Conservation (phyloP, 2,797 vertebrate species). For the Rallus crepitans region DNA sequence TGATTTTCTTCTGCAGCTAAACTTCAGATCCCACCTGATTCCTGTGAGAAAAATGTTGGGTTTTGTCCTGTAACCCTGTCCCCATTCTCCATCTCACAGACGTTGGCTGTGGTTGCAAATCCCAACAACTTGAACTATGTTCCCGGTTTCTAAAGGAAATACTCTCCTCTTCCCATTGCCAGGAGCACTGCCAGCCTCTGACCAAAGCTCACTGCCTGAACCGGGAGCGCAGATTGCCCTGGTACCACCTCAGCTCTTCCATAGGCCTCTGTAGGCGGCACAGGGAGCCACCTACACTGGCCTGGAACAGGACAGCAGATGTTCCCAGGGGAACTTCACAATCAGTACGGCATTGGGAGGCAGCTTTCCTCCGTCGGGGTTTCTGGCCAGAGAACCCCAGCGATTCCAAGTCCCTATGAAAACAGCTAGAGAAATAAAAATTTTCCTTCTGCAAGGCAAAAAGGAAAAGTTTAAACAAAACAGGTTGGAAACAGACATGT, state of each 20-base stretch:
- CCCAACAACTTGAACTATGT: not conserved
- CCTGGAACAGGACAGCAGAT: not conserved
- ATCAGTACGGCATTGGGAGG: not conserved
- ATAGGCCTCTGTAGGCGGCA: not conserved
- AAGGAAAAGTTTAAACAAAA: not conserved
- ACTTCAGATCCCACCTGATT: not conserved
- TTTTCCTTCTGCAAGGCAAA: not conserved
- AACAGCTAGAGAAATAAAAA: not conserved
- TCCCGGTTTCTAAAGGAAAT: not conserved
- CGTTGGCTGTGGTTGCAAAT: not conserved
- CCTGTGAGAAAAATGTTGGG: fast-evolving
- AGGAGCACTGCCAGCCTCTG: not conserved
- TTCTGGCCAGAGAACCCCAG: not conserved
- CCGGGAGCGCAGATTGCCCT: too few relatives aligned
- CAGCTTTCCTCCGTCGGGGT: fast-evolving
- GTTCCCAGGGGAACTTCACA: not conserved
- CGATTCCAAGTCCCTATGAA: not conserved
- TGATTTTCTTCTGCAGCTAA: not conserved
- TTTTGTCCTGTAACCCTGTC: not conserved
- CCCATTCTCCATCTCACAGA: not conserved
- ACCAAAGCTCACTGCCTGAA: not conserved
- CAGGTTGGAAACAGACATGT: not conserved
- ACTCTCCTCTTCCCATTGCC: not conserved
- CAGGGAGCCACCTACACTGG: fast-evolving
- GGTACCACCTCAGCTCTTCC: not conserved